These are phyloP conservation scores for Drosophila leontia DNA, from an alignment of 1,140 invertebrate genomes.

Conservation along the genomic window DNA sequence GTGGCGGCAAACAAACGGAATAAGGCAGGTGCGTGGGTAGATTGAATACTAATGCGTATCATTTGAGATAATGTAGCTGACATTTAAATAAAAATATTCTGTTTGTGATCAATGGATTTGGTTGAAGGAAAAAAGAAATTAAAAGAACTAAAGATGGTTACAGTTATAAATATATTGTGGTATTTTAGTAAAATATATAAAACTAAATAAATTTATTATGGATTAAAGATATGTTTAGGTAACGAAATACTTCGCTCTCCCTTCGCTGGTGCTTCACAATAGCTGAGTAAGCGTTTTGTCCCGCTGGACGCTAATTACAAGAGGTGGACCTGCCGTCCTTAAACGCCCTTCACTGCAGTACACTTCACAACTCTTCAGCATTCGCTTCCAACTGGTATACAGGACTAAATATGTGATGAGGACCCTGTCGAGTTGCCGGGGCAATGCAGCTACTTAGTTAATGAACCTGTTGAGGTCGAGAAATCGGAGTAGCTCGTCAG, in stretches of 20 bases:
- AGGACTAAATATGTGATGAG: conserved; percentile 24
- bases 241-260: conserved; percentile 7
- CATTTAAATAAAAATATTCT: background rate
- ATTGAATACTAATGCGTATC: conserved; percentile 6
- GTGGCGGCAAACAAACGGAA: conserved; percentile 66
- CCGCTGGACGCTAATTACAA: conserved; percentile 56
- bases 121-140: background rate
- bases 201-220: too few species aligned
- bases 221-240: background rate
- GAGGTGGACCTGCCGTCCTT: conserved; percentile 12
- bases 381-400: conserved; percentile 21
- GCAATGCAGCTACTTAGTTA: conserved; percentile 73
- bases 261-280: conserved; percentile 19
- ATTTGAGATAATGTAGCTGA: background rate
- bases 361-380: conserved; percentile 16
- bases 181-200: too few species aligned
- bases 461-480: conserved; percentile 79
- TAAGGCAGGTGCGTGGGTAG: conserved; percentile 23
- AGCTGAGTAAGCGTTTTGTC: conserved; percentile 49
- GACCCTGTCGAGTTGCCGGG: conserved; percentile 55
- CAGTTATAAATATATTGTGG: too few species aligned
- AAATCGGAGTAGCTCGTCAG: conserved; percentile 38
- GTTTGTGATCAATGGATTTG: background rate
- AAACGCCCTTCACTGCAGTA: conserved; percentile 5
- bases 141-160: background rate